These are phyloP conservation scores for Pelobates fuscus DNA, from an alignment of 2,113 vertebrate species.

Conservation along the genomic window DNA sequence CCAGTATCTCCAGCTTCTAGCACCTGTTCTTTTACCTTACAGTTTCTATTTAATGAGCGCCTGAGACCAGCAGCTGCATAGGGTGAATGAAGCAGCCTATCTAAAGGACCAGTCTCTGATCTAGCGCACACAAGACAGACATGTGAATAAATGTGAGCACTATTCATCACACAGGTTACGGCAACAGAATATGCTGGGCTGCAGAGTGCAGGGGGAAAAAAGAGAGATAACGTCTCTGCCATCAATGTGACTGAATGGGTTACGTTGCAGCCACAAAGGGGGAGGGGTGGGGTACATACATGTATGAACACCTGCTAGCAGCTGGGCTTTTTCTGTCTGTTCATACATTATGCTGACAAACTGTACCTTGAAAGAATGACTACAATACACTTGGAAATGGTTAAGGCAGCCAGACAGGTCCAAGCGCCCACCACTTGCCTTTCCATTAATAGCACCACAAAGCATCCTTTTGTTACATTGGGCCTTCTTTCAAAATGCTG, in stretches of 20 bases:
- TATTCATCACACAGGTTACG: constrained; percentile 39
- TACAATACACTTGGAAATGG: background rate
- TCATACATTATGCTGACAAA: constrained; percentile 9
- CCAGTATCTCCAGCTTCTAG: constrained; percentile 13
- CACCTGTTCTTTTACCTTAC: constrained; percentile 34
- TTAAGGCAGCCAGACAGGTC: constrained; percentile 14
- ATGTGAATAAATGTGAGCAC: constrained; percentile 11
- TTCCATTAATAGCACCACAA: background rate
- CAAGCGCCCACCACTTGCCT: background rate
- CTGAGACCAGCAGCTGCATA: constrained; percentile 27
- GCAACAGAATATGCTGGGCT: constrained; percentile 7
- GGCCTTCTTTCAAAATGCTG: background rate
- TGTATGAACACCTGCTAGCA: constrained; percentile 45
- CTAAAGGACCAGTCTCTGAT: constrained; percentile 34
- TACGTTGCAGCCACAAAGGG: background rate
- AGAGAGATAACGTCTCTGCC: constrained; percentile 38
- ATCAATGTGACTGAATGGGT: constrained; percentile 23
- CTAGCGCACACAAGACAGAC: constrained; percentile 32
- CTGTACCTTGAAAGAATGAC: constrained; percentile 32
- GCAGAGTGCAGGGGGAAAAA: constrained; percentile 13
- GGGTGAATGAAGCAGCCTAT: constrained; percentile 24
- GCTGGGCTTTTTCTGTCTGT: constrained; percentile 19
- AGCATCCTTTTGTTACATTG: constrained; percentile 30
- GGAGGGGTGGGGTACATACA: background rate
- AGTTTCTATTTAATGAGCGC: constrained; percentile 29